Conservation (phyloP, 2,888 invertebrate species). For the Branchellion lobata region DNA sequence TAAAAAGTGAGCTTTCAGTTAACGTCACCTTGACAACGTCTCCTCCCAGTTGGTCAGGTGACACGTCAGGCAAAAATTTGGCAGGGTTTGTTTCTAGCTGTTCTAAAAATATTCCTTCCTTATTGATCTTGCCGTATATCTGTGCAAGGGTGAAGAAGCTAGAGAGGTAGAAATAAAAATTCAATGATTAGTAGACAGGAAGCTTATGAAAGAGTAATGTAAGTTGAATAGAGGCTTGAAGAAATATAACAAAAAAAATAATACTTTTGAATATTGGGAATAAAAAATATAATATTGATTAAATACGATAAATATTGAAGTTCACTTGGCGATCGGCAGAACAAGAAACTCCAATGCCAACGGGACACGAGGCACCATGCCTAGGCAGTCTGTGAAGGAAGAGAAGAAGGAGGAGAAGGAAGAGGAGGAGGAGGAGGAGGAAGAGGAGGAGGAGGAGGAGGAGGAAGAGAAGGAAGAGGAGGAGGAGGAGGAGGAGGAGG, state of each 20-base stretch:
- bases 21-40: slow-evolving; percentile 59
- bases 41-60: slow-evolving; percentile 56
- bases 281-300: too few relatives aligned
- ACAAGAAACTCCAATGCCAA: slow-evolving; percentile 62
- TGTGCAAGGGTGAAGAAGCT: too few relatives aligned
- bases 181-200: neutral
- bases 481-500: slow-evolving; percentile 14
- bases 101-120: slow-evolving; percentile 62
- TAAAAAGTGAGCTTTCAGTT: too few relatives aligned
- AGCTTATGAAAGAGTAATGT: neutral
- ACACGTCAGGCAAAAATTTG: slow-evolving; percentile 61
- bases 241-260: slow-evolving; percentile 2
- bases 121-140: slow-evolving; percentile 60
- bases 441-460: slow-evolving; percentile 11
- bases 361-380: slow-evolving; percentile 63
- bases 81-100: slow-evolving; percentile 61
- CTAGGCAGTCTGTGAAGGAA: slow-evolving; percentile 57
- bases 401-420: neutral
- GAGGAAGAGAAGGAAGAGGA: neutral
- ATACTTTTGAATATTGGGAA: too few relatives aligned
- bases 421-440: slow-evolving; percentile 11
- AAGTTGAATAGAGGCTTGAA: too few relatives aligned
- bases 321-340: slow-evolving; percentile 62
- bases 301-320: neutral
- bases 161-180: neutral